Base-by-base conservation (phyloP, 2,888 invertebrate species). In the Phaonia tiefii region DNA sequence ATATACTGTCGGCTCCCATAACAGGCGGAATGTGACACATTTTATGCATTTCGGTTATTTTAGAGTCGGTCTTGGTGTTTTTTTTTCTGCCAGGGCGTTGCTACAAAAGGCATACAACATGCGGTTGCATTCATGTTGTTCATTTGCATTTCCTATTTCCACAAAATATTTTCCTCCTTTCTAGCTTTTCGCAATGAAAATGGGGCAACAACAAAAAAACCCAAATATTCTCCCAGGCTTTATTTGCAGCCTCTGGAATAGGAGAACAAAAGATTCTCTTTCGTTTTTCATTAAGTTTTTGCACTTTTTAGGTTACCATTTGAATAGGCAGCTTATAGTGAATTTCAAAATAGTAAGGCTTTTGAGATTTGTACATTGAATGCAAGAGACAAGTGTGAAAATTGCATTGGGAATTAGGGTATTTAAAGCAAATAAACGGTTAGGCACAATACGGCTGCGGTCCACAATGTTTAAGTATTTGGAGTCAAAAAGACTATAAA, bases 361-460 rank as follows among this genome's bases (percentile, higher is more conserved):
- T 63, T 46, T 74, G 65, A 44, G 74, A 49, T 65, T 49, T 65
- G 60, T 22, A 17, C 42, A 54, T 31, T 58, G 26, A 17, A 26
- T 11, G 8, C 37, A 60, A 20, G 71, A 82, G 65, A 82, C 80
- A 84, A 84, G 83, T 83, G 82, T 77, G 82, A 84, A 84, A 84
- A 84, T 84, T 84, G 80, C 82, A 83, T 80, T 84, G 83, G 82
- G 84, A 82, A 82, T 84, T 83, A 79, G 80, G 79, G 84, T 75
- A 75, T 78, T 78, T 81, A 81, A 81, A 78, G 77, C 67, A 77
- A 74, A 63, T 78, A 81, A 81, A 77, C 77, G 78, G 75, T 81
- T 81, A 78, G 70, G 63, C 71, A n/a, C n/a, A 72, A 67, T 51
- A 20, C 13, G 11, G 22, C 4, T 60, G 17, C 31, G 26, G 31